A percentile compares a stretch with the other conserved stretches of the same genome.
These are phyloP conservation scores for Lutjanus argentimaculatus DNA, from an alignment of 2,797 vertebrate species.

Conservation along the genomic window DNA sequence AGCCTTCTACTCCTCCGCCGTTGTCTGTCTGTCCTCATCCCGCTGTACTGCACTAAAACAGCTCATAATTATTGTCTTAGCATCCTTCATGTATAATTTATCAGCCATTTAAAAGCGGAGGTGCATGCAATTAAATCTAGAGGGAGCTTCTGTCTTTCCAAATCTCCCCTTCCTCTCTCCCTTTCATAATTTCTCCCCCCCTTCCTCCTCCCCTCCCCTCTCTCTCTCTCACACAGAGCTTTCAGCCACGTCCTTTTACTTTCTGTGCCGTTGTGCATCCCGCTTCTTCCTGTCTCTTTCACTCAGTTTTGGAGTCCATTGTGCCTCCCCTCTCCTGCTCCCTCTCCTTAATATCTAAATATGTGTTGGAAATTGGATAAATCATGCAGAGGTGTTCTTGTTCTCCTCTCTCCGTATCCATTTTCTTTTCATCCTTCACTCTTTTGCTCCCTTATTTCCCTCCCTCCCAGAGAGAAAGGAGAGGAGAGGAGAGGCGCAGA, in stretches of 20 bases:
- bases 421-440: slow-evolving; percentile 77
- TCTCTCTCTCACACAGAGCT: slow-evolving; percentile 37
- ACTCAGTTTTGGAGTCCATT: slow-evolving; percentile 55
- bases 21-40: slow-evolving; percentile 70
- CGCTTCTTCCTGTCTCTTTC: slow-evolving; percentile 59
- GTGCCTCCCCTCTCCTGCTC: slow-evolving; percentile 39
- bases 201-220: not conserved
- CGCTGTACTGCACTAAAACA: slow-evolving; percentile 69
- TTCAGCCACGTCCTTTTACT: slow-evolving; percentile 59
- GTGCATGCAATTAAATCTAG: slow-evolving; percentile 84
- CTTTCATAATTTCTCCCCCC: slow-evolving; percentile 39
- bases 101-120: slow-evolving; percentile 84
- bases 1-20: slow-evolving; percentile 59
- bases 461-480: slow-evolving; percentile 69
- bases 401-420: slow-evolving; percentile 57
- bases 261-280: slow-evolving; percentile 48
- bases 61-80: slow-evolving; percentile 86
- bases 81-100: slow-evolving; percentile 87
- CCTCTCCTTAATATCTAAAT: slow-evolving; percentile 71
- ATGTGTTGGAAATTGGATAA: slow-evolving; percentile 73
- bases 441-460: slow-evolving; percentile 64
- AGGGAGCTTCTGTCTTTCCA: slow-evolving; percentile 77
- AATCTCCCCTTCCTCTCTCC: slow-evolving; percentile 62
- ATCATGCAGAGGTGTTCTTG: slow-evolving; percentile 69
- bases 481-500: slow-evolving; percentile 80